Conservation (phyloP, 2,113 vertebrate species). For the Dasyprocta punctata region DNA sequence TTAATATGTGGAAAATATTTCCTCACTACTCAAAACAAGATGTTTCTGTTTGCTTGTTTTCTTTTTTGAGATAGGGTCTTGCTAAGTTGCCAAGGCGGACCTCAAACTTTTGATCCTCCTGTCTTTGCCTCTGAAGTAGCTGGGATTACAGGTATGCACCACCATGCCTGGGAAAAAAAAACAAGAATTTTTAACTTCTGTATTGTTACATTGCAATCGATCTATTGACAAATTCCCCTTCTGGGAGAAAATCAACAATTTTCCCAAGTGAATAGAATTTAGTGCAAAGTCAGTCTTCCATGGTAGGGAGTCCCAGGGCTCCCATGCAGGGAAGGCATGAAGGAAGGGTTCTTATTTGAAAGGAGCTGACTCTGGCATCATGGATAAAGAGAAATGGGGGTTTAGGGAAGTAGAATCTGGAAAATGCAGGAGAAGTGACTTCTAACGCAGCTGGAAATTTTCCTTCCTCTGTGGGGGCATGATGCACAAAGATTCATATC, state of each 20-base stretch:
- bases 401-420: neutral
- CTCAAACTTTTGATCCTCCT: neutral
- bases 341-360: neutral
- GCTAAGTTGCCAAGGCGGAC: neutral
- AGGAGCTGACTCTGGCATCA: neutral
- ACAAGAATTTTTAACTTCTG: neutral
- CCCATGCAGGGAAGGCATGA: neutral
- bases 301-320: neutral
- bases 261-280: neutral
- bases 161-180: neutral
- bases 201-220: neutral
- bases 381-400: neutral
- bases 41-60: neutral
- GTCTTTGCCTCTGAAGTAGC: neutral
- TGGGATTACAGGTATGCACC: neutral
- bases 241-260: neutral
- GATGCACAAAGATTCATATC: neutral
- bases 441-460: neutral
- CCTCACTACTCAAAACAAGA: neutral
- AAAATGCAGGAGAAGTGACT: neutral
- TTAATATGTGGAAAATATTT: constrained; percentile 25
- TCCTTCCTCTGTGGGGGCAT: neutral
- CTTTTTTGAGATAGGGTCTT: neutral
- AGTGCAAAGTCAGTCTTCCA: neutral
- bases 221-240: neutral